Base-by-base conservation (phyloP, 2,113 vertebrate genomes). In the Lonchura striata region DNA sequence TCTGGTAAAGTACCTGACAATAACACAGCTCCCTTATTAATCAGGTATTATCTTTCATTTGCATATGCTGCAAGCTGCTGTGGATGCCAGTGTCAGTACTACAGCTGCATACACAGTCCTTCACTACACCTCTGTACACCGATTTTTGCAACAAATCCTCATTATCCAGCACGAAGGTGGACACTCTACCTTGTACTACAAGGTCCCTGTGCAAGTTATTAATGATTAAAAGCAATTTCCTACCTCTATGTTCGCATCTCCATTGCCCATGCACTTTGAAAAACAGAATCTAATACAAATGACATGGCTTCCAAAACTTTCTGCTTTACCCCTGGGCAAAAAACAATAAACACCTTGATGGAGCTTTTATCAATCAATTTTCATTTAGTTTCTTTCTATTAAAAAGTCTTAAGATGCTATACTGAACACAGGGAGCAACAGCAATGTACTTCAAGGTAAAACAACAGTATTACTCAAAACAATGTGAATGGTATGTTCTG, bases 311-410 rank as follows among this genome's bases (percentile, higher is more conserved):
- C 92, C 68, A 83, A 82, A 96, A 96, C 39, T 95, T 94, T 90
- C 91, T 94, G 71, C 82, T 92, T 84, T 86, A 75, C 82, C 92
- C 60, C 53, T 42, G 25, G 93, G 96, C 93, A 94, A 94, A 96
- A 83, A 96, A 86, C 94, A 92, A 90, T 96, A 94, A 96, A 95
- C 76, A 94, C 76, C 82, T 80, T 84, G 88, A 96, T 95, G 80
- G 92, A 95, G 90, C 76, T 94, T 96, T 96, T 94, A 96, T 96
- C 94, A 97, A 96, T 96, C 94, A 97, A 96, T 97, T 97, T 96
- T 96, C 88, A 92, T 96, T 96, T 94, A 64, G 88, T 86, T 96
- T 92, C 92, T 68, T 93, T 90, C 94, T 88, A 96, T 95, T 96
- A 96, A 94, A 92, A 94, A 81, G 68, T 56, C 79, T 90, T 95